A percentile compares a stretch with the other conserved stretches of the same genome.
Evolutionary conservation across 2,888 invertebrate genomes (phyloP).

Genomic region (Coleophora flavipennella): DNA sequence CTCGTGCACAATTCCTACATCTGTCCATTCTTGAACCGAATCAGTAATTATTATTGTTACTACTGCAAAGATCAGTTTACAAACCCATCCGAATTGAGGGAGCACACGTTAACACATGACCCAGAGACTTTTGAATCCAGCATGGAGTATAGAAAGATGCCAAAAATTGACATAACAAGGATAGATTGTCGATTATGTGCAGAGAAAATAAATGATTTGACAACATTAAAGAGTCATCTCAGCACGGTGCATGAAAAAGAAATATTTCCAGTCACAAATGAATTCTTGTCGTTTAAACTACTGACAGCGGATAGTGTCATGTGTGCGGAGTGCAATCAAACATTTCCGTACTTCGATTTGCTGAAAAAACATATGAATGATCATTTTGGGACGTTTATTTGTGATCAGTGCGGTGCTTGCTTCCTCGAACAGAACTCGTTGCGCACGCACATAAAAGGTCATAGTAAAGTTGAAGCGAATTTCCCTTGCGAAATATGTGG

Average conservation of each 20-base stretch:
- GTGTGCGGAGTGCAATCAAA: slow-evolving; percentile 48
- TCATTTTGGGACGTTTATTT: slow-evolving; percentile 52
- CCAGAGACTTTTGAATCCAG: slow-evolving; percentile 40
- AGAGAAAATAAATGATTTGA: slow-evolving; percentile 44
- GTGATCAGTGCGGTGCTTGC: slow-evolving; percentile 56
- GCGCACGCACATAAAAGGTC: slow-evolving; percentile 51
- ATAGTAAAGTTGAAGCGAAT: slow-evolving; percentile 56
- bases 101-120: slow-evolving; percentile 49
- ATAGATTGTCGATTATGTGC: slow-evolving; percentile 52
- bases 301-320: slow-evolving; percentile 35
- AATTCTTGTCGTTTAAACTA: slow-evolving; percentile 49
- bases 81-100: slow-evolving; percentile 45
- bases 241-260: slow-evolving; percentile 28
- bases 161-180: slow-evolving; percentile 56
- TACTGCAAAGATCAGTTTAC: slow-evolving; percentile 59
- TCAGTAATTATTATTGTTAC: slow-evolving; percentile 57
- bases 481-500: slow-evolving; percentile 65
- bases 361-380: slow-evolving; percentile 55
- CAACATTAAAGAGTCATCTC: slow-evolving; percentile 40
- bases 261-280: slow-evolving; percentile 38
- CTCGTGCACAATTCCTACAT: slow-evolving; percentile 51
- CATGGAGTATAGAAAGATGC: slow-evolving; percentile 50
- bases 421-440: slow-evolving; percentile 60
- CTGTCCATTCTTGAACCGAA: slow-evolving; percentile 50
- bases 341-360: slow-evolving; percentile 49